Percentiles rank a stretch among this genome's conserved stretches.
phyloP scores from a whole-genome alignment of 2,888 invertebrate genomes.

The Chydorus sphaericus region DNA sequence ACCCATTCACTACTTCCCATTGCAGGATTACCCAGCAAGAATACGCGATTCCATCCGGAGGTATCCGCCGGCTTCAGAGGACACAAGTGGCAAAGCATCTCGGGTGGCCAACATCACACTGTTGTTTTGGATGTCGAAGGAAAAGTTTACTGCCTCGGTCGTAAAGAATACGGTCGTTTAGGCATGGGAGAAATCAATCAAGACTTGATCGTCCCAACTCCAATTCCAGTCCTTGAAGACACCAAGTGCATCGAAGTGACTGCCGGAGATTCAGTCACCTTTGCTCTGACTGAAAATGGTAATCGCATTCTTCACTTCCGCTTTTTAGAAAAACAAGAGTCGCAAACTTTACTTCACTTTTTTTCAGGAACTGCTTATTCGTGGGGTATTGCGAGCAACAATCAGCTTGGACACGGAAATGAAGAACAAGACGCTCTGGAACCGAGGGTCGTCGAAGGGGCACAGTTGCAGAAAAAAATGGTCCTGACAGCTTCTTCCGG shows the following conservation, averaged over 20 bases:
- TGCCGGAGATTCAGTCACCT: conserved; percentile 46
- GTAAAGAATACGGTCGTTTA: conserved; percentile 80
- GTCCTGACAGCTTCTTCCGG: conserved; percentile 54
- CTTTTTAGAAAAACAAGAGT: no score
- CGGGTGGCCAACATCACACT: conserved; percentile 80
- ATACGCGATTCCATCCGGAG: conserved; percentile 31
- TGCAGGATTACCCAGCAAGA: neutral
- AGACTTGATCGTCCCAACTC: conserved; percentile 47
- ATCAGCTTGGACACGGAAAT: conserved; percentile 65
- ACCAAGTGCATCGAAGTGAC: conserved; percentile 52
- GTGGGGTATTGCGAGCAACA: conserved; percentile 88
- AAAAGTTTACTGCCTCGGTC: conserved; percentile 58
- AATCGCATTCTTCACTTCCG: no score
- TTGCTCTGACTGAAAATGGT: conserved; percentile 66
- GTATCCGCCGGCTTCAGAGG: conserved; percentile 31
- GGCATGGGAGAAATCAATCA: conserved; percentile 60
- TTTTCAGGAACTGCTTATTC: conserved; percentile 53
- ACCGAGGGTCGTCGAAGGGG: conserved; percentile 43
- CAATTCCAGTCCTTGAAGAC: conserved; percentile 44
- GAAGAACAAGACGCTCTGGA: conserved; percentile 32
- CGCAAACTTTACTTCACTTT: no score
- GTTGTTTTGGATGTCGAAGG: conserved; percentile 57
- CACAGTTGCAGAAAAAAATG: conserved; percentile 39
- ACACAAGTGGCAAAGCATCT: conserved; percentile 45
- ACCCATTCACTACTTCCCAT: neutral